Percentiles rank a stretch among this genome's conserved stretches.
Conservation (phyloP, 1,140 invertebrate species). For the Neodiprion fabricii region DNA sequence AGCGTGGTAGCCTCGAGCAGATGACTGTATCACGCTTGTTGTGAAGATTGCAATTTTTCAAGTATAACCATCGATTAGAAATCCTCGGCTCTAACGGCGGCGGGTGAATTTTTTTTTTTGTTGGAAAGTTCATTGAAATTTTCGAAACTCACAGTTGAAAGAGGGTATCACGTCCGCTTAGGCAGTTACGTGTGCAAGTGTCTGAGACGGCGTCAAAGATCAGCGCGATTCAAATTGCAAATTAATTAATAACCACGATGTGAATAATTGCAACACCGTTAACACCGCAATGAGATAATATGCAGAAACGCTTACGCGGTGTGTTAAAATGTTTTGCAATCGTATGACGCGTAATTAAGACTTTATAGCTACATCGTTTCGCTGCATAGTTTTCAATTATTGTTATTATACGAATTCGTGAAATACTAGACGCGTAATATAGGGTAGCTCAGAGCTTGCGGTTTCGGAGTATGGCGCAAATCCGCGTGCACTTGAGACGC, state of each 20-base stretch:
- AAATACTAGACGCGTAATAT: neutral
- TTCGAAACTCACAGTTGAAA: too few relatives aligned
- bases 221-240: neutral
- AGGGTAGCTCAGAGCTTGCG: conserved; percentile 10
- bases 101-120: too few relatives aligned
- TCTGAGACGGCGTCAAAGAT: neutral
- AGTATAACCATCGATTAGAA: neutral
- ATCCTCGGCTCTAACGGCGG: neutral
- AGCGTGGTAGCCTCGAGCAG: conserved; percentile 33
- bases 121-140: too few relatives aligned
- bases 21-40: conserved; percentile 6
- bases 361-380: neutral
- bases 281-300: neutral
- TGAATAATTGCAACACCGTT: conserved; percentile 1
- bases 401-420: neutral
- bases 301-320: neutral
- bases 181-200: too few relatives aligned
- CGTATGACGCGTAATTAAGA: neutral
- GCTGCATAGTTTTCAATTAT: neutral
- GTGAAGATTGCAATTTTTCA: conserved; percentile 3
- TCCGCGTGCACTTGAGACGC: conserved; percentile 41
- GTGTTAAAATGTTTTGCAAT: neutral
- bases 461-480: conserved; percentile 35
- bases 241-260: neutral
- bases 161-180: too few relatives aligned